Evolutionary conservation across 2,797 vertebrate species (phyloP), one percentile per base, ranked within the genome.

Genomic region (Acrossocheilus fasciatus): DNA sequence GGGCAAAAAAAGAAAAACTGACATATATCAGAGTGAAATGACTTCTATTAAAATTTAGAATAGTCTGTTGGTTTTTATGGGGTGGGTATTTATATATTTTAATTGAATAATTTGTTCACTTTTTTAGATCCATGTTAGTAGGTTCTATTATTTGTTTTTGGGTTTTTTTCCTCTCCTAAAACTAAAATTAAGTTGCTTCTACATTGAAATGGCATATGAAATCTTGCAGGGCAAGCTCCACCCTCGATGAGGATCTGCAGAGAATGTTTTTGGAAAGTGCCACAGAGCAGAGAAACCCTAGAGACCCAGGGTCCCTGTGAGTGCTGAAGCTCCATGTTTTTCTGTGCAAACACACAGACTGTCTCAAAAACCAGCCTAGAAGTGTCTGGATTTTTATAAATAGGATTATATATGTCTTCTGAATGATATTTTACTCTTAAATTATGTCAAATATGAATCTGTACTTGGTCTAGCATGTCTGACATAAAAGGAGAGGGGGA

Each of bases 171-270:
- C 11, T 78, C 26, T 14, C 45, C 4, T 39, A 52, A 81, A 39
- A 54, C 2, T 18, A 30, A 52, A 23, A 52, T 52, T 0, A 11
- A 52, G 9, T 45, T 45, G 39, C n/a, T 43, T 43, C 4, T 57
- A 4, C 39, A 47, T 57, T 74, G 20, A 36, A 81, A 68, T 43
- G 20, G 11, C 20, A 8, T 17, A 14, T 36, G 26, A 73, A 15
- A 36, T 43, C 30, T 45, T 59, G 41, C 90, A 94, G 93, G 88
- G 92, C 92, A n/a, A 86, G 92, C 66, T 88, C 88, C 73, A 92
- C 92, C 9, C 79, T 93, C 26, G 93, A 94, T 23, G 87, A 91
- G 6, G 85, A 85, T 34, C 86, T 93, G 74, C 88, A 91, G 78
- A 87, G 34, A 7, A 52, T 92, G 11, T 7, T 75, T 77, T 69